These are phyloP conservation scores for Phrynocephalus guinanensis DNA, from an alignment of 2,797 vertebrate genomes.

Conservation along the genomic window DNA sequence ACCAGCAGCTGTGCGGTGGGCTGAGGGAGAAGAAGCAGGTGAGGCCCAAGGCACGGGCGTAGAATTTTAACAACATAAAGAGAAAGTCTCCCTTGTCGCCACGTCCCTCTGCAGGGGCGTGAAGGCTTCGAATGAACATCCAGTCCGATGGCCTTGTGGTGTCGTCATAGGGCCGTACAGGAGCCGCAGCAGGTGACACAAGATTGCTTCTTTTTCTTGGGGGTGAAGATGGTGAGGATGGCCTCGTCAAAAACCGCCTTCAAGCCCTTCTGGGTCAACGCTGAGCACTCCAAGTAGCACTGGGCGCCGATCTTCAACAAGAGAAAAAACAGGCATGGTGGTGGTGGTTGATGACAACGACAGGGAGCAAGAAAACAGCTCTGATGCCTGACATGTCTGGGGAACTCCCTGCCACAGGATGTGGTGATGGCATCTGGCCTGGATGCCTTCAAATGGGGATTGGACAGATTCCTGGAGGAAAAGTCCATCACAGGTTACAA, in stretches of 20 bases:
- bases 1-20: constrained; percentile 22
- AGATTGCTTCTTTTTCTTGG: constrained; percentile 84
- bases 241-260: constrained; percentile 91
- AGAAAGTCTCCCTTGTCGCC: constrained; percentile 60
- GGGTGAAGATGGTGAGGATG: constrained; percentile 89
- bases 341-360: too few relatives aligned
- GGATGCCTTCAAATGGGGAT: too few relatives aligned
- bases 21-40: constrained; percentile 40
- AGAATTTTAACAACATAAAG: constrained; percentile 42
- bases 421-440: too few relatives aligned
- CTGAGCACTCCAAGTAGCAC: constrained; percentile 89
- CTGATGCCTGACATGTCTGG: too few relatives aligned
- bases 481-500: too few relatives aligned
- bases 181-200: constrained; percentile 77
- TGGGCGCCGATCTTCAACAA: constrained; percentile 86
- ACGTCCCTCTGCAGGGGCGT: constrained; percentile 47
- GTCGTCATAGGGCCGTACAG: constrained; percentile 82
- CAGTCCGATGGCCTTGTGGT: background rate
- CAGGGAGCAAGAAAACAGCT: too few relatives aligned
- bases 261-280: constrained; percentile 89
- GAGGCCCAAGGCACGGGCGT: constrained; percentile 65
- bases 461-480: too few relatives aligned
- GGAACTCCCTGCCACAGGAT: too few relatives aligned
- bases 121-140: constrained; percentile 30
- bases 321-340: constrained; percentile 27